phyloP scores from a whole-genome alignment of 2,888 invertebrate species.

The Epsilonema sp. region DNA sequence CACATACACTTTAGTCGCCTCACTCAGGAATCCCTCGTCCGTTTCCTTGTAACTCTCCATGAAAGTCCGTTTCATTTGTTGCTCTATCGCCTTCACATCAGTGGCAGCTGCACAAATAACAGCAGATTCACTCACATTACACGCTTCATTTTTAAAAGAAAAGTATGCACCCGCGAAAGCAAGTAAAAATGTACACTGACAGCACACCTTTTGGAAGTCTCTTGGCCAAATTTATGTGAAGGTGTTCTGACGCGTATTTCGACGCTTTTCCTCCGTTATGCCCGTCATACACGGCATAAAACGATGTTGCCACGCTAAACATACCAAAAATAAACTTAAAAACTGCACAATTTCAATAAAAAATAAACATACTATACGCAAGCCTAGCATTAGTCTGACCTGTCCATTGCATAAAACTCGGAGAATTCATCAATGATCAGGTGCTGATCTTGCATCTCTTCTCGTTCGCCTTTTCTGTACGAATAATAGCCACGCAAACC shows the following conservation, averaged over 20 bases:
- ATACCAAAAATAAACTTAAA: too few relatives aligned
- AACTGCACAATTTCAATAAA: too few relatives aligned
- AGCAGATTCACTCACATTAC: too few relatives aligned
- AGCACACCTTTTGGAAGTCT: constrained; percentile 32
- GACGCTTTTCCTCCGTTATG: constrained; percentile 36
- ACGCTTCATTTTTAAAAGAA: too few relatives aligned
- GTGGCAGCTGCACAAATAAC: too few relatives aligned
- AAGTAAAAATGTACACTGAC: too few relatives aligned
- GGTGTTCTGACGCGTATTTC: constrained; percentile 31
- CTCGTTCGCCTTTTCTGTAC: constrained; percentile 33
- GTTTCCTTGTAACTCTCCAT: constrained; percentile 34
- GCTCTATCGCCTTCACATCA: constrained; percentile 22
- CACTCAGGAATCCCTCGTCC: constrained; percentile 35
- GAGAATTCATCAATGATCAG: constrained; percentile 29
- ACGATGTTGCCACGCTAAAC: constrained; percentile 23
- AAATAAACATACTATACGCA: too few relatives aligned
- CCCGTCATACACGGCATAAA: constrained; percentile 37
- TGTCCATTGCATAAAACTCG: too few relatives aligned
- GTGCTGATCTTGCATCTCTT: constrained; percentile 38
- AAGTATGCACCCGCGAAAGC: too few relatives aligned
- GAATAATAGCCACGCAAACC: constrained; percentile 4
- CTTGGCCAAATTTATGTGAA: constrained; percentile 31
- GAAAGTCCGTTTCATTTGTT: constrained; percentile 32
- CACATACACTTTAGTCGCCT: constrained; percentile 33
- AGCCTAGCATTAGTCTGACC: too few relatives aligned